Evolutionary conservation across 2,113 vertebrate genomes (phyloP), one percentile per base, ranked within the genome.

Genomic region (Corythornis madagascariensis): DNA sequence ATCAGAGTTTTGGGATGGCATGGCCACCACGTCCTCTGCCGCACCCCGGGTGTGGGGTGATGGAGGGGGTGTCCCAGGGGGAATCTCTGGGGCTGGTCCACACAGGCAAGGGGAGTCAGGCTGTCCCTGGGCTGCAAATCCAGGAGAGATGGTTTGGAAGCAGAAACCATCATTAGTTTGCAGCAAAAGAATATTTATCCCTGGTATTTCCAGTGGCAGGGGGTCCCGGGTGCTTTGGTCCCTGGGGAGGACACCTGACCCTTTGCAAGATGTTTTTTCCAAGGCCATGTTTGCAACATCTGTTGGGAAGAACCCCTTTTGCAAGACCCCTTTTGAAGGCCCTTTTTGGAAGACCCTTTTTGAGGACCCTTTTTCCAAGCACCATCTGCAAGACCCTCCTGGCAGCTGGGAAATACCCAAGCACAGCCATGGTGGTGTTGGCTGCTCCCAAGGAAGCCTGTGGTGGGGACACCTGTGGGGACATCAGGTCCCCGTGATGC

Each of bases 31-130:
- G 7, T 45, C n/a, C 28, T 53, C 31, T n/a, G 4, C 53, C 12
- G 0, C 31, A 2, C 1, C 57, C 14, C 2, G 8, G 29, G 0
- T 47, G 3, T 5, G 9, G 63, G 60, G 4, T 75, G 52, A 0
- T 2, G 4, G 8, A 31, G 13, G 61, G 47, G 35, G 2, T 11
- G 33, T 76, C 78, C 69, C 6, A 2, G 1, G 14, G 14, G 64
- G 87, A 42, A 16, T 40, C 3, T 1, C 42, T 0, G 0, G 33
- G 50, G 28, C 22, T 79, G 33, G 71, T 21, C 53, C 16, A 4
- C 29, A 7, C 4, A 10, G 4, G 2, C 11, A 11, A 5, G 16
- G 9, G 10, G 38, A 79, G 11, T 16, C 71, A 70, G 24, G 53
- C 60, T 45, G 25, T 45, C 14, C 56, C 40, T 5, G 6, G 70